Evolutionary conservation across 2,113 vertebrate genomes (phyloP).

Genomic region (Tachysurus vachellii): DNA sequence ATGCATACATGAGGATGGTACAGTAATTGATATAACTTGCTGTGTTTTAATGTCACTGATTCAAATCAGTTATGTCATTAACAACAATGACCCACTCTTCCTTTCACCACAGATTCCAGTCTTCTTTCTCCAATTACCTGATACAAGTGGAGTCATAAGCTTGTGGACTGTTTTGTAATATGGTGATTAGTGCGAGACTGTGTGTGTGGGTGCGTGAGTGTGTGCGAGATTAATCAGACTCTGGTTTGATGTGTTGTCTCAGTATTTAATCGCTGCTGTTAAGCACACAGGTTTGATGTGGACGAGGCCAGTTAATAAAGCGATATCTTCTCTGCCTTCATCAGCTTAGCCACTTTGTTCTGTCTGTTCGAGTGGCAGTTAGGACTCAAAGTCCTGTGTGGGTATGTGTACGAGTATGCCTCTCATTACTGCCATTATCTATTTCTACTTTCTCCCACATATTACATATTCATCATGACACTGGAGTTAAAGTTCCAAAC

Average conservation of each 20-base stretch:
- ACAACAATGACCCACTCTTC: constrained; percentile 52
- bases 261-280: constrained; percentile 71
- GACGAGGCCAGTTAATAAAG: constrained; percentile 74
- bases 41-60: constrained; percentile 53
- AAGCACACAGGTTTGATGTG: constrained; percentile 76
- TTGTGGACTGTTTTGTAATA: constrained; percentile 61
- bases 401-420: constrained; percentile 10
- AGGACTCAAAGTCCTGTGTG: constrained; percentile 43
- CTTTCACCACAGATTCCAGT: constrained; percentile 65
- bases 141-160: constrained; percentile 53
- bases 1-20: background rate
- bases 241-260: constrained; percentile 78
- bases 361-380: constrained; percentile 52
- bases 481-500: background rate
- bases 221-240: constrained; percentile 71
- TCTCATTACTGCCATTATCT: constrained; percentile 12
- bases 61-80: constrained; percentile 57
- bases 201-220: constrained; percentile 39
- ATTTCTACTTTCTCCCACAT: background rate
- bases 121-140: constrained; percentile 61
- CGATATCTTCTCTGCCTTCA: constrained; percentile 72
- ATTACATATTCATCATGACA: background rate
- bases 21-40: constrained; percentile 50
- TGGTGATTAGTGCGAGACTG: constrained; percentile 70
- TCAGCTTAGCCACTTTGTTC: constrained; percentile 67